Evolutionary conservation across 2,797 vertebrate species (phyloP), one percentile per base, ranked within the genome.

Genomic region (Fistularia commersonii): DNA sequence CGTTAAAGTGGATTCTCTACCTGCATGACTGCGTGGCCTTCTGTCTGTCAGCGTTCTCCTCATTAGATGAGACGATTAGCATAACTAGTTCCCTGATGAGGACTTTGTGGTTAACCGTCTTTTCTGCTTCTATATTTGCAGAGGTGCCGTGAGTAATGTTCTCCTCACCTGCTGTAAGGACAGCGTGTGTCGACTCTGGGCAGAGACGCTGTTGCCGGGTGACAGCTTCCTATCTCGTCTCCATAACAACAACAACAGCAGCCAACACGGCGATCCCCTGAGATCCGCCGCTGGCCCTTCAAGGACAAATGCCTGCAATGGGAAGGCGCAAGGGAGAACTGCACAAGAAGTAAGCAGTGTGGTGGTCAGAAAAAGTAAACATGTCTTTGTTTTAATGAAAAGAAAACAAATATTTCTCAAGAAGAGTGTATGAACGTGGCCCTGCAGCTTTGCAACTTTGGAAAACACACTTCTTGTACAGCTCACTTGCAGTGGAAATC

Each of bases 101-200:
- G 12, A 54, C 60, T 6, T 59, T 10, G 5, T 9, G n/a, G 33
- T 43, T 13, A 1, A 7, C 13, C 0, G 32, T 48, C 4, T 4
- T 43, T 50, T 8, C 10, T 45, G 3, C 37, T 7, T 55, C 8
- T 67, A 66, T 68, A 76, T 73, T 35, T 33, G 51, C 86, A 99
- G 97, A 64, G 92, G 93, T 68, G 92, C 91, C 36, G 94, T 97
- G 54, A 98, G 97, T 82, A 98, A 94, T 49, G 97, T 98, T 40
- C 83, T 99, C 35, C 88, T 99, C 77, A 99, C 96, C 64, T 96
- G 94, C 89, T 99, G 96, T 82, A 99, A 97, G 81, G 97, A 99
- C 91, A 98, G 93, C 7, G 93, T 99, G 48, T 99, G 97, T 83
- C 94, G 97, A 12, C 90, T 99, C 32, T 99, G 97, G 97, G 93